Evolutionary conservation across 2,888 invertebrate species (phyloP).

Genomic region (Dynastes tityus): DNA sequence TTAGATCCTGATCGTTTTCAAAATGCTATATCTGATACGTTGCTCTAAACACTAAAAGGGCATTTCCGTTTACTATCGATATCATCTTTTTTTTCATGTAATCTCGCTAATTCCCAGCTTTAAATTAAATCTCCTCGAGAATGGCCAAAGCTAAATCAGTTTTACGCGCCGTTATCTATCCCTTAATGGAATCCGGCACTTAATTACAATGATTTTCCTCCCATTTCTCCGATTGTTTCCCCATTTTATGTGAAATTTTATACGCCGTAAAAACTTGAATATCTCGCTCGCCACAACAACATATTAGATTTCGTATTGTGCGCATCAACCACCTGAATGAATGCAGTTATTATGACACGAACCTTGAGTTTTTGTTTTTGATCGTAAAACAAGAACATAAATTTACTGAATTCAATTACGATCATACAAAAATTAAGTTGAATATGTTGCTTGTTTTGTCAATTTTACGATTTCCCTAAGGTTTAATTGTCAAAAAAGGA

Average conservation of each 20-base stretch:
- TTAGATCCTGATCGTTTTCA: too few species aligned
- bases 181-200: constrained; percentile 10
- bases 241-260: constrained; percentile 24
- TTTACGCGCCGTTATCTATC: constrained; percentile 13
- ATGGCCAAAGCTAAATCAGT: constrained; percentile 9
- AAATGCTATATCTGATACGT: too few species aligned
- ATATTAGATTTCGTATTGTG: background rate
- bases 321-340: background rate
- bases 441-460: too few species aligned
- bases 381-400: too few species aligned
- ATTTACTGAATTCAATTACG: too few species aligned
- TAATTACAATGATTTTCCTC: constrained; percentile 6
- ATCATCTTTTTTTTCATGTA: background rate
- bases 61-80: background rate
- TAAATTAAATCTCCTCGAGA: background rate
- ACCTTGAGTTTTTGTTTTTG: too few species aligned
- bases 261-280: constrained; percentile 19
- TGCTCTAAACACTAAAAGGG: too few species aligned
- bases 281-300: background rate
- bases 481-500: too few species aligned
- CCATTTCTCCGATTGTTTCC: background rate
- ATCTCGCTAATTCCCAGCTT: constrained; percentile 1
- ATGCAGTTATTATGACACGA: too few species aligned
- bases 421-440: too few species aligned
- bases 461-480: too few species aligned